A percentile compares a stretch with the other conserved stretches of the same genome.
These are phyloP conservation scores for Calliphora vomitoria DNA, from an alignment of 2,888 invertebrate genomes.

Conservation along the genomic window DNA sequence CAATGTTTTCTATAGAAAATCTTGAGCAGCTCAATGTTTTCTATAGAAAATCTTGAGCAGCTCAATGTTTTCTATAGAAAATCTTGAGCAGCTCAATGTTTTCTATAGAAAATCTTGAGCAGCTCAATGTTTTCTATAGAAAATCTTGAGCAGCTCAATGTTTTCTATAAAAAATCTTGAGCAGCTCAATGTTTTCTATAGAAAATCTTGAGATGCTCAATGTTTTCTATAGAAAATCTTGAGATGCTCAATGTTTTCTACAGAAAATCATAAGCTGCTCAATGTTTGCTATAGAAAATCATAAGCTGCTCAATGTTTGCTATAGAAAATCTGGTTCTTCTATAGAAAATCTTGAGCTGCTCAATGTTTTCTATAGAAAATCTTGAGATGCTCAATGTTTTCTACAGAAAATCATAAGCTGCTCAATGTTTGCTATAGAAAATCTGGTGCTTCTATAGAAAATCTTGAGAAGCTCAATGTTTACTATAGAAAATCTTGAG, in stretches of 20 bases:
- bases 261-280: not conserved
- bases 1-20: not conserved
- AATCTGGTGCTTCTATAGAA: not conserved
- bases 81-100: not conserved
- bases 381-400: not conserved
- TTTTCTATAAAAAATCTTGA: not conserved
- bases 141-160: not conserved
- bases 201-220: not conserved
- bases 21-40: not conserved
- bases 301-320: not conserved
- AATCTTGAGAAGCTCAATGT: not conserved
- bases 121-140: not conserved
- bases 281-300: not conserved
- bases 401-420: not conserved
- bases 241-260: no score
- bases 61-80: not conserved
- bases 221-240: not conserved
- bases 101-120: not conserved
- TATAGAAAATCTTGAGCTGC: not conserved
- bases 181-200: not conserved
- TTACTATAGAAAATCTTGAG: not conserved
- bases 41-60: not conserved
- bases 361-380: not conserved
- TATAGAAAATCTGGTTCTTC: constrained; percentile 16
- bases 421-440: not conserved